Percentiles rank a stretch among this genome's conserved stretches.
Evolutionary conservation across 2,888 invertebrate genomes (phyloP).

Genomic region (Ditula angustiorana): DNA sequence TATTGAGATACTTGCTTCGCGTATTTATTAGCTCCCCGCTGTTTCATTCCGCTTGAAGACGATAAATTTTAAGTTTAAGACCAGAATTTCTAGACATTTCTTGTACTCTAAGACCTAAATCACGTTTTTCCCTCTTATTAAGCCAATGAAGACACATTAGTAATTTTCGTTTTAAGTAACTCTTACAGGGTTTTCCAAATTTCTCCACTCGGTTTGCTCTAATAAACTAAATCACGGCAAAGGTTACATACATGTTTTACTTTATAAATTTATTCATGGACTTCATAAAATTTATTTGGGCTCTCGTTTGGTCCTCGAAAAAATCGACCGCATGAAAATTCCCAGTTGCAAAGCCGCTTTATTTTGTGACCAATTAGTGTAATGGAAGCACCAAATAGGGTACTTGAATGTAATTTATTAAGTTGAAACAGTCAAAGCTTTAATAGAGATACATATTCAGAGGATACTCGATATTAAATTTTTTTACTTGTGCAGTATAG

Average conservation of each 20-base stretch:
- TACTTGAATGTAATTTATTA: conserved; percentile 22
- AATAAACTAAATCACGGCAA: too few relatives aligned
- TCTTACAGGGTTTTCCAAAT: background rate
- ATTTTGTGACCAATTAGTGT: conserved; percentile 33
- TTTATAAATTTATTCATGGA: conserved; percentile 5
- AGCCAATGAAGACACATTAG: background rate
- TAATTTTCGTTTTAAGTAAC: background rate
- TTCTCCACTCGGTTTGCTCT: too few relatives aligned
- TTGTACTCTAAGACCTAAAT: background rate
- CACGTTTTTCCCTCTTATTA: background rate
- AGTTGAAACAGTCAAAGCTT: conserved; percentile 7
- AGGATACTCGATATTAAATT: background rate
- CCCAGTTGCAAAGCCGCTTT: conserved; percentile 2
- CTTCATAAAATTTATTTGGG: conserved; percentile 8
- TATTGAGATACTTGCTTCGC: background rate
- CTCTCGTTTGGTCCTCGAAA: conserved; percentile 13
- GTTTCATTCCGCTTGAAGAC: background rate
- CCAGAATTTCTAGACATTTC: background rate
- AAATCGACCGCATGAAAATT: conserved; percentile 20
- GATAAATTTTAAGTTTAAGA: background rate
- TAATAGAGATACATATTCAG: background rate
- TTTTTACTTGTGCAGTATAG: too few relatives aligned
- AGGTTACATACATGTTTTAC: background rate
- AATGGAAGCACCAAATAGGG: conserved; percentile 29
- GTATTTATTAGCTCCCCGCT: background rate